Base-by-base conservation (phyloP, 1,140 invertebrate genomes). In the Caenorhabditis remanei region DNA sequence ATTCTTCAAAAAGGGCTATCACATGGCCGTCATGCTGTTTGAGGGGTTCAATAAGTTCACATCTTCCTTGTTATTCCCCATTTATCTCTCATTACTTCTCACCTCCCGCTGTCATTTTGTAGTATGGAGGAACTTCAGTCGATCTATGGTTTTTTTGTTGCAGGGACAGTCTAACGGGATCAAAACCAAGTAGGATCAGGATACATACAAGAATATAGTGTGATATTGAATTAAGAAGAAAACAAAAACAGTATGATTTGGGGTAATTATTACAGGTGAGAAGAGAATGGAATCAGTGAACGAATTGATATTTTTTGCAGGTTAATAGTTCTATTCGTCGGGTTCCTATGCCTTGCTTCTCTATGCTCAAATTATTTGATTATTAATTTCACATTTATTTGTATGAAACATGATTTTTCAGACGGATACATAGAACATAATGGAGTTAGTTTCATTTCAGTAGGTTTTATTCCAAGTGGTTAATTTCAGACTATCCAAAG, bases 351-450 rank as follows among this genome's bases (percentile, higher is more conserved):
- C 24, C 55, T 85, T 14, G 48, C 85, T 5, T 71, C 63, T 8
- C 46, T 85, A 19, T 85, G 85, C 43, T 85, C 63, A 16, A 85
- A 85, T 56, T 85, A 85, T 79, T 53, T 71, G 6, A 85, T 85
- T 79, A 85, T 85, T 13, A 71, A 85, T 63, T 85, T 85, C 32
- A 85, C 85, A 55, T 85, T 85, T 56, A 85, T 85, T 21, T 85
- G 85, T 53, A 85, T 85, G 85, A 67, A 75, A 71, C n/a, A 85
- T 40, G 67, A 85, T 43, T 55, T 75, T 24, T 61, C 63, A 21
- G 58, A 46, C 40, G 67, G 63, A 4, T 71, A 19, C 32, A 32
- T n/a, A 3, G 40, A 53, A 7, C 21, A 40, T 56, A 53, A 85
- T 53, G 71, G 46, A 9, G 71, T 79, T 32, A 50, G 46, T 9